Evolutionary conservation across 1,140 invertebrate genomes (phyloP).

Genomic region (Copidosoma floridanum): DNA sequence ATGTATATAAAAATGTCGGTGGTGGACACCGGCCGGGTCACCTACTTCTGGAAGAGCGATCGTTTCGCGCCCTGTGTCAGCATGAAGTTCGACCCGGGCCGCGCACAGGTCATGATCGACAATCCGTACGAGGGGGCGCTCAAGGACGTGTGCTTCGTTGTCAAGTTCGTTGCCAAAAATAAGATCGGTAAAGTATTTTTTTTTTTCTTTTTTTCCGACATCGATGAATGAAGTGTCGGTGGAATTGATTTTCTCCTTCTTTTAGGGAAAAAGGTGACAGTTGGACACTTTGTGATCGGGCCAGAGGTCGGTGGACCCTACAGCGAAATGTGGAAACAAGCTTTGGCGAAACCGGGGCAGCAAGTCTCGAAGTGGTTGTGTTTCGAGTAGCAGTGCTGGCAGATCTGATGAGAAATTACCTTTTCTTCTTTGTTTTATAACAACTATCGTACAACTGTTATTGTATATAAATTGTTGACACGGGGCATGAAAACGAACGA

Average conservation of each 20-base stretch:
- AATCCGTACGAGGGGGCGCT: constrained; percentile 53
- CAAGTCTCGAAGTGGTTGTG: constrained; percentile 51
- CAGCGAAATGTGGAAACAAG: constrained; percentile 54
- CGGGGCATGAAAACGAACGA: too few relatives aligned
- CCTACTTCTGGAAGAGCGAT: constrained; percentile 74
- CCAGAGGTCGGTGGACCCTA: constrained; percentile 51
- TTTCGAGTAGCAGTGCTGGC: constrained; percentile 43
- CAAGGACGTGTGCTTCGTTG: constrained; percentile 51
- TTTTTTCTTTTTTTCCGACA: too few relatives aligned
- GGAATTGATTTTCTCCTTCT: constrained; percentile 9
- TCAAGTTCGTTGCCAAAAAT: constrained; percentile 55
- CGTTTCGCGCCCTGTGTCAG: constrained; percentile 68
- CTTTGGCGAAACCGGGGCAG: constrained; percentile 50
- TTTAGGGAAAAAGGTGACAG: constrained; percentile 60
- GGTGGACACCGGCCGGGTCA: constrained; percentile 66
- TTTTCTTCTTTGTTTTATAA: too few relatives aligned
- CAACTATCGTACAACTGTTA: too few relatives aligned
- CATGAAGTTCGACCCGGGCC: constrained; percentile 52
- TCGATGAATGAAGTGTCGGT: too few relatives aligned
- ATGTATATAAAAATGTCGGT: constrained; percentile 75
- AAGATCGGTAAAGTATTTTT: constrained; percentile 48
- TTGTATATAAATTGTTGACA: too few relatives aligned
- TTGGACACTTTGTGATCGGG: constrained; percentile 58
- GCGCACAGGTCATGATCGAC: constrained; percentile 48
- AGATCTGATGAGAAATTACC: too few relatives aligned